Conservation (phyloP, 1,140 invertebrate genomes). For the Drosophila cardini region DNA sequence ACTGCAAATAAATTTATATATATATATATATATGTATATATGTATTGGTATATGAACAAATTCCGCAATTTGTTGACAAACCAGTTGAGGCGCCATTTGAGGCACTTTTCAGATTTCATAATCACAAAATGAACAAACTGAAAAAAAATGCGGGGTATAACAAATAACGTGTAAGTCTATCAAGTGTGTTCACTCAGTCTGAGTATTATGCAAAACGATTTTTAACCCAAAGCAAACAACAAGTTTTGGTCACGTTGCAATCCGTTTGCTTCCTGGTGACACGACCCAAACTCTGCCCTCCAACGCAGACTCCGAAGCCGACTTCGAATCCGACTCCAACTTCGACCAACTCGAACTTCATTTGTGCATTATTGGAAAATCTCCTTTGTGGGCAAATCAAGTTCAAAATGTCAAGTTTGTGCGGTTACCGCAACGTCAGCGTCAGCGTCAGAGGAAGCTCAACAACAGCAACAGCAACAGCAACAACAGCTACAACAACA, state of each 20-base stretch:
- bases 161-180: constrained; percentile 32
- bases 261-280: constrained; percentile 38
- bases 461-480: constrained; percentile 11
- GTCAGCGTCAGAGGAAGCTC: constrained; percentile 44
- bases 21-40: constrained; percentile 5
- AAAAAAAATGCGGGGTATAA: constrained; percentile 12
- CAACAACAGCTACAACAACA: constrained; percentile 26
- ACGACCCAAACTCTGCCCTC: constrained; percentile 25
- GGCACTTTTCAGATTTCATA: constrained; percentile 61
- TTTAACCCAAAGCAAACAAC: neutral
- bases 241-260: constrained; percentile 57
- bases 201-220: constrained; percentile 63
- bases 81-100: constrained; percentile 56
- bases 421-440: constrained; percentile 44
- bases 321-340: neutral
- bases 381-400: constrained; percentile 59
- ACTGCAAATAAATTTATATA: neutral
- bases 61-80: constrained; percentile 55
- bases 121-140: too few species aligned
- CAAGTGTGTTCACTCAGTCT: constrained; percentile 59
- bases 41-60: constrained; percentile 23
- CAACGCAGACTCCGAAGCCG: neutral
- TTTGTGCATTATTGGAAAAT: neutral
- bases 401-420: constrained; percentile 82
- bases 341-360: neutral